These are phyloP conservation scores for Martes martes DNA, from an alignment of 2,113 vertebrate genomes.

Conservation along the genomic window DNA sequence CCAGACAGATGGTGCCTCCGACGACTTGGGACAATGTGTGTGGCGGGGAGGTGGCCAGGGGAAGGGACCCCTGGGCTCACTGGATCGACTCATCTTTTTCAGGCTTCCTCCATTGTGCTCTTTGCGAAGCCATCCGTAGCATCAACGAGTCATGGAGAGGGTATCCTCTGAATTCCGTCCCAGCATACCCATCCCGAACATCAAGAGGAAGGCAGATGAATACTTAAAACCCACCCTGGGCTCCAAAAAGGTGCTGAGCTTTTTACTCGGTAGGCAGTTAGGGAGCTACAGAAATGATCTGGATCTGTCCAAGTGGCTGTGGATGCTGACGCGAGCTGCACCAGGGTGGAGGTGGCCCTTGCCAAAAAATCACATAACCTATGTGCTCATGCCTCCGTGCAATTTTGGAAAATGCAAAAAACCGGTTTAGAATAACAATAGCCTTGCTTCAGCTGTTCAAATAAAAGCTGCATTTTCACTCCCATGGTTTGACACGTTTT, in stretches of 20 bases:
- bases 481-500: neutral
- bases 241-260: neutral
- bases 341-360: neutral
- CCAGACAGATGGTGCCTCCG: neutral
- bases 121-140: neutral
- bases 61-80: neutral
- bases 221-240: neutral
- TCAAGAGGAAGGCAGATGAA: neutral
- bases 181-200: neutral
- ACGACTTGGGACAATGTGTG: neutral
- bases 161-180: neutral
- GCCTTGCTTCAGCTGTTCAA: neutral
- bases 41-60: neutral
- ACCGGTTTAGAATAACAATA: neutral
- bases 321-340: neutral
- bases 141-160: neutral
- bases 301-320: neutral
- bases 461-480: neutral
- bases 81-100: neutral
- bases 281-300: neutral
- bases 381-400: neutral
- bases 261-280: neutral
- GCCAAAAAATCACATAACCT: neutral
- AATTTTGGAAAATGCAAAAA: neutral
- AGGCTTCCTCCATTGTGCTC: neutral